Evolutionary conservation across 2,888 invertebrate species (phyloP), one percentile per base, ranked within the genome.

Genomic region (Andricus quercusramuli): DNA sequence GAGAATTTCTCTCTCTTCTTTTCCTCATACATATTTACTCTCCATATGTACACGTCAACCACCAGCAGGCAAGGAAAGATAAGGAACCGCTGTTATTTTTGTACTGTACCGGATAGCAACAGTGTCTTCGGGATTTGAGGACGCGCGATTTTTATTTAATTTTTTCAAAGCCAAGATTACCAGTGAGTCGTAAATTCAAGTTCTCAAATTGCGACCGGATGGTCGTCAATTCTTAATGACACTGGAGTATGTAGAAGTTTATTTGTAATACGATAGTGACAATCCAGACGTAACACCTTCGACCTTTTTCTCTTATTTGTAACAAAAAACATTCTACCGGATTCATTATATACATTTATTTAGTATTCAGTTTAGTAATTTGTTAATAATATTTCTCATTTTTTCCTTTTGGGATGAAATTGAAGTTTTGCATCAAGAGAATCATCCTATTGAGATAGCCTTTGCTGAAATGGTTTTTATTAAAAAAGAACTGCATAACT

Each of bases 81-180:
- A 90, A 90, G 87, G 84, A 81, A 81, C 84, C 82, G 81, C 85
- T 83, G 89, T 87, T 90, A 90, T 90, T 90, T 90, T 90, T 86
- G 87, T 90, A 90, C 85, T 85, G 78, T 80, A 88, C 86, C 84
- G 88, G 89, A 87, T 90, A 90, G 90, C 90, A 90, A 90, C 90
- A 90, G 89, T 87, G 85, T 86, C 85, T 81, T 81, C 79, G 83
- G 56, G 74, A n/a, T 56, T 56, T 51, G 74, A 74, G 56, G 37
- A 74, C 56, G 32, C 13, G 51, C 74, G 13, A 74, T 74, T 74
- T 56, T 56, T 70, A 1, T 56, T 32, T 32, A 29, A n/a, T 32
- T 74, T 56, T 56, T 32, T 47, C 11, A 13, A 74, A n/a, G 4
- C 25, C 25, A 59, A 15, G 15, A 62, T 62, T 22, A 25, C 15